These are phyloP conservation scores for Syngnathus acus DNA, from an alignment of 2,797 vertebrate species.

Conservation along the genomic window DNA sequence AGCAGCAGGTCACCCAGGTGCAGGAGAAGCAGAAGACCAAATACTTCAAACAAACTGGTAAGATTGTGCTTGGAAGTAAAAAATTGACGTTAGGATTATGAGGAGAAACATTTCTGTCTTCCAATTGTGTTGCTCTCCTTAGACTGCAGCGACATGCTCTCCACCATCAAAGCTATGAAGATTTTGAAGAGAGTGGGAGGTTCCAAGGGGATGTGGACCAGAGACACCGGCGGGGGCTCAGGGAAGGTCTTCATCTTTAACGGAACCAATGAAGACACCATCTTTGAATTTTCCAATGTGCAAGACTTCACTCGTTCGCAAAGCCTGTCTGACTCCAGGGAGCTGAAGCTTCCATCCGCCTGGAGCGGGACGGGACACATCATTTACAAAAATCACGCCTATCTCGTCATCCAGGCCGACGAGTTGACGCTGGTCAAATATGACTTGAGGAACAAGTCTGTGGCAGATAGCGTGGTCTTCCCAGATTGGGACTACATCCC, in stretches of 20 bases:
- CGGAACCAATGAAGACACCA: constrained; percentile 76
- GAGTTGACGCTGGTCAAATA: constrained; percentile 85
- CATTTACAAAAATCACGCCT: constrained; percentile 77
- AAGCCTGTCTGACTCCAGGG: constrained; percentile 72
- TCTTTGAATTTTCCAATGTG: constrained; percentile 78
- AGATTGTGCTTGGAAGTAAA: constrained; percentile 24
- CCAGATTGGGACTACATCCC: constrained; percentile 76
- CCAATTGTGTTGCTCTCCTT: constrained; percentile 16
- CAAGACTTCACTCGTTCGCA: constrained; percentile 82
- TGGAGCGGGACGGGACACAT: constrained; percentile 89
- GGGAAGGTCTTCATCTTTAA: constrained; percentile 90
- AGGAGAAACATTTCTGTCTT: neutral
- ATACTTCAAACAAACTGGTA: constrained; percentile 85
- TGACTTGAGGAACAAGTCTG: constrained; percentile 74
- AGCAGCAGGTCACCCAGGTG: constrained; percentile 78
- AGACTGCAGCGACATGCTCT: constrained; percentile 93
- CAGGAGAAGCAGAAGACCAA: constrained; percentile 84
- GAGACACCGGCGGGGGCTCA: constrained; percentile 67
- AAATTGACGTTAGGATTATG: neutral
- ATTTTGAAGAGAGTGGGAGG: constrained; percentile 87
- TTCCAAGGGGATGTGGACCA: constrained; percentile 85
- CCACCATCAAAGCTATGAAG: constrained; percentile 92
- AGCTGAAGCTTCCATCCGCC: constrained; percentile 78
- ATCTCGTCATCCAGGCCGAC: constrained; percentile 77
- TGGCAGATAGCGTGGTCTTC: constrained; percentile 84